These are phyloP conservation scores for Bucorvus abyssinicus DNA, from an alignment of 2,797 vertebrate species.

Conservation along the genomic window DNA sequence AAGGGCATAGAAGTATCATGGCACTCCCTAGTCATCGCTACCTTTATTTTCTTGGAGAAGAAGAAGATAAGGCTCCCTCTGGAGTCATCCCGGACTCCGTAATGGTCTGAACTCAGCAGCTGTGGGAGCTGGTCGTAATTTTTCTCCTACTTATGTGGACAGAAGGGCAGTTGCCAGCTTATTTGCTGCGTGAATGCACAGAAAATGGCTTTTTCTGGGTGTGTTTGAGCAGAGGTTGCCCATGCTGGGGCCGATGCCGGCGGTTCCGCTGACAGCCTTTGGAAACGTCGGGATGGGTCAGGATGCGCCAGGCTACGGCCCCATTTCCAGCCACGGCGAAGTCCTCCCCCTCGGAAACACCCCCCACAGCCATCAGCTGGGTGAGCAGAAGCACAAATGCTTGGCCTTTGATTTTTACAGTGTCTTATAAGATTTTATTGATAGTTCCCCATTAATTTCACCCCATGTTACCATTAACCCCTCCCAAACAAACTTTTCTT, in stretches of 20 bases:
- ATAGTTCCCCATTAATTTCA: not conserved
- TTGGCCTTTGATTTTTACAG: not conserved
- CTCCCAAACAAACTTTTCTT: not conserved
- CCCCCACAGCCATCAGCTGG: not conserved
- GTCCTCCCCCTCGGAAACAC: not conserved
- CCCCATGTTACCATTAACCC: not conserved
- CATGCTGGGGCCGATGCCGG: fast-evolving
- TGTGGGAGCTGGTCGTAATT: not conserved
- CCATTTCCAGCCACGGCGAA: not conserved
- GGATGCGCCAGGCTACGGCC: not conserved
- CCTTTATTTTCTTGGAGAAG: not conserved
- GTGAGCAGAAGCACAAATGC: not conserved
- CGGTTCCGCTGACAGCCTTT: not conserved
- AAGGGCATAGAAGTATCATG: not conserved
- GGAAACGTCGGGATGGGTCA: not conserved
- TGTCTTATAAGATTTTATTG: not conserved
- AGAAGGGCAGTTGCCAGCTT: not conserved
- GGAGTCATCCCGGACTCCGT: not conserved
- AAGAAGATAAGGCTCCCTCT: not conserved
- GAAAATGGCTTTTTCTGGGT: not conserved
- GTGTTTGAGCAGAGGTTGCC: not conserved
- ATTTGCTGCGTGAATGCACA: not conserved
- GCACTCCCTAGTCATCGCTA: not conserved
- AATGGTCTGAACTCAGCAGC: not conserved
- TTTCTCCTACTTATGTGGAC: not conserved